Evolutionary conservation across 2,113 vertebrate genomes (phyloP).

Genomic region (Oostethus manadensis): DNA sequence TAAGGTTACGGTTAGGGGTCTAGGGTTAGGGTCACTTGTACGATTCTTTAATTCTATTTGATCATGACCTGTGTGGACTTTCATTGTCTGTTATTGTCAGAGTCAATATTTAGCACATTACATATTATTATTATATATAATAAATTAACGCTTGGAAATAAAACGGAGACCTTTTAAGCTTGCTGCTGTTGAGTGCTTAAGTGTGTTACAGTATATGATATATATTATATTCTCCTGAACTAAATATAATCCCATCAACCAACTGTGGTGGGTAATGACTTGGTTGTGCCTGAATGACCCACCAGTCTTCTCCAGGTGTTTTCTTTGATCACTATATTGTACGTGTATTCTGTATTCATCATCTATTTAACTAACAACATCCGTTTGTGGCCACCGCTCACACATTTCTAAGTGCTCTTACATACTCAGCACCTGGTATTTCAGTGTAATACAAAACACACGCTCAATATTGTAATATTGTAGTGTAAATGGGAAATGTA

Average conservation of each 20-base stretch:
- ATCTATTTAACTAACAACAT: constrained; percentile 8
- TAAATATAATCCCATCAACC: not conserved
- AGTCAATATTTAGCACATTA: too few species aligned
- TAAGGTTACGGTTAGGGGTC: too few species aligned
- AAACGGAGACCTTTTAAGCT: not conserved
- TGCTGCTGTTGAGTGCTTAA: not conserved
- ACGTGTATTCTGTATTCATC: not conserved
- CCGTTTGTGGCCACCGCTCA: constrained; percentile 14
- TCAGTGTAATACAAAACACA: not conserved
- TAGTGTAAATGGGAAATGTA: constrained; percentile 11
- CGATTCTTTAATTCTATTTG: too few species aligned
- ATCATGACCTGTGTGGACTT: not conserved
- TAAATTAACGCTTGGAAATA: not conserved
- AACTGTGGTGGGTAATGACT: not conserved
- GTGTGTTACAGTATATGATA: not conserved
- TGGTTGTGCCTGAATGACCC: not conserved
- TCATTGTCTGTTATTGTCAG: not conserved
- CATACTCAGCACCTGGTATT: not conserved
- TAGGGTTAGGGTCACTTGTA: too few species aligned
- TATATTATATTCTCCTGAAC: not conserved
- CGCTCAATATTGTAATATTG: too few species aligned
- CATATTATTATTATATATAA: not conserved
- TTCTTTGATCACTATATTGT: not conserved
- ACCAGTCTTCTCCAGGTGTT: not conserved
- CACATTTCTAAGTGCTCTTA: constrained; percentile 40